Evolutionary conservation across 2,113 vertebrate species (phyloP).

Genomic region (Centrocercus urophasianus): DNA sequence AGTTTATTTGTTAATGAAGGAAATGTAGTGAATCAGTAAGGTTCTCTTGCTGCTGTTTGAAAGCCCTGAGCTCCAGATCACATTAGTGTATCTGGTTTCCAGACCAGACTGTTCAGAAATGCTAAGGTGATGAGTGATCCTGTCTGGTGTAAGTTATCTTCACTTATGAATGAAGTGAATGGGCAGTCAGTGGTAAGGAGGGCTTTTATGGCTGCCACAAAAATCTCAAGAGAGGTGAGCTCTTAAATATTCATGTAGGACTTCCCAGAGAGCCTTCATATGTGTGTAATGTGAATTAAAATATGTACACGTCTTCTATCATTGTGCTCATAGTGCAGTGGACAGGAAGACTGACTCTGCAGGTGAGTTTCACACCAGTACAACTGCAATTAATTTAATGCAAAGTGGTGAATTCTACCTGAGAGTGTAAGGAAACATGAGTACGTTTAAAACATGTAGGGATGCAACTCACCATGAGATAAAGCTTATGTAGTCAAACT

Average conservation of each 20-base stretch:
- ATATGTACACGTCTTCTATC: neutral
- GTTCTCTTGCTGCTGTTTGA: neutral
- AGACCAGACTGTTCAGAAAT: slow-evolving; percentile 17
- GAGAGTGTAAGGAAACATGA: neutral
- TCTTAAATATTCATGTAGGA: neutral
- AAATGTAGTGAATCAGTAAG: neutral
- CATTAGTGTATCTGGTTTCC: neutral
- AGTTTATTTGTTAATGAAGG: neutral
- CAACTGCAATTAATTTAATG: neutral
- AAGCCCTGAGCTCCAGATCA: neutral
- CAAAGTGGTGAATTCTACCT: neutral
- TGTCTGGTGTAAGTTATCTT: neutral
- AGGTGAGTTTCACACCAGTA: neutral
- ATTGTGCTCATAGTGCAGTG: neutral
- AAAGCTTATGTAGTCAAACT: neutral
- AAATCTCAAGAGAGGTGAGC: neutral
- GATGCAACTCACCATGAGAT: neutral
- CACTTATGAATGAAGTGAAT: neutral
- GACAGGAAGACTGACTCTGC: neutral
- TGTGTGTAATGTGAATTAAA: neutral
- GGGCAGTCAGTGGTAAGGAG: neutral
- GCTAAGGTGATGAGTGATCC: neutral
- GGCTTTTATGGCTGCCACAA: neutral
- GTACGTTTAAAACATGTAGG: neutral
- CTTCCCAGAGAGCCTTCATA: neutral